Conservation (phyloP, 2,888 invertebrate species). For the Thyatira batis region DNA sequence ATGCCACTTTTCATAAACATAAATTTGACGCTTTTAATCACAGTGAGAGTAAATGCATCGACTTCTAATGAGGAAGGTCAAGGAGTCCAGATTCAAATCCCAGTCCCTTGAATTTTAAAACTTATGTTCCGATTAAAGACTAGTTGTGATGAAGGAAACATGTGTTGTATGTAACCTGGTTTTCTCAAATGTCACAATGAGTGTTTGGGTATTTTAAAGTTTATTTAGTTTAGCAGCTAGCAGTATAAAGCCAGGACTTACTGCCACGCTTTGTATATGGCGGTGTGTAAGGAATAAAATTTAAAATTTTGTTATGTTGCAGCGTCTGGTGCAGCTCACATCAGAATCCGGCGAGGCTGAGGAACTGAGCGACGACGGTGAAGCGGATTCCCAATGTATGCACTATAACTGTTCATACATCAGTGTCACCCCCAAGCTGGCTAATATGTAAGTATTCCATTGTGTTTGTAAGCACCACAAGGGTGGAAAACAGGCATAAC, state of each 20-base stretch:
- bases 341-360: constrained; percentile 61
- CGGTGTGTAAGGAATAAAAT: neutral
- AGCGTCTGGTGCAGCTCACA: constrained; percentile 63
- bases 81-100: too few relatives aligned
- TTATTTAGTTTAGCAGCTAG: too few relatives aligned
- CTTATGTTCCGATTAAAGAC: too few relatives aligned
- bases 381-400: constrained; percentile 59
- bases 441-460: constrained; percentile 59
- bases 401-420: constrained; percentile 74
- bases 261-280: neutral
- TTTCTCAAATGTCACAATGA: too few relatives aligned
- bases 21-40: too few relatives aligned
- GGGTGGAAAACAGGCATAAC: neutral
- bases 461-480: neutral
- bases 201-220: too few relatives aligned
- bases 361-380: constrained; percentile 61
- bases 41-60: too few relatives aligned
- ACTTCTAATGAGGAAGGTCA: too few relatives aligned
- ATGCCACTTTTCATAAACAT: neutral
- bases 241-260: too few relatives aligned
- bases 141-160: too few relatives aligned
- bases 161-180: too few relatives aligned
- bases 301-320: constrained; percentile 8
- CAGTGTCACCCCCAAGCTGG: constrained; percentile 68
- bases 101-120: too few relatives aligned